A percentile compares a stretch with the other conserved stretches of the same genome.
Evolutionary conservation across 2,797 vertebrate genomes (phyloP).

Genomic region (Catharus ustulatus): DNA sequence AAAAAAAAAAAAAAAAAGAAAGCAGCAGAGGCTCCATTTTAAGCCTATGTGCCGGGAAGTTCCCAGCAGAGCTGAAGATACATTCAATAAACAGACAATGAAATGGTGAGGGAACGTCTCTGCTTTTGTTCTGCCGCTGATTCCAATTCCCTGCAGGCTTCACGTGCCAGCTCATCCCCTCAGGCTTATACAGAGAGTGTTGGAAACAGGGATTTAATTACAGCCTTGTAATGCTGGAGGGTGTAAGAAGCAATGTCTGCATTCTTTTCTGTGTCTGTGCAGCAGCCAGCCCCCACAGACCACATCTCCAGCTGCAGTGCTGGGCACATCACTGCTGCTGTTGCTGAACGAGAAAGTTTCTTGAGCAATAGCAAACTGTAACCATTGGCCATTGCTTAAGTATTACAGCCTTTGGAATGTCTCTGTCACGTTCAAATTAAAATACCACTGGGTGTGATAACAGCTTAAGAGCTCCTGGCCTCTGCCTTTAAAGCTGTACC

Average conservation of each 20-base stretch:
- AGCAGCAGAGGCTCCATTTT: background rate
- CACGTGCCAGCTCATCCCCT: background rate
- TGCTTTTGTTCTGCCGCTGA: background rate
- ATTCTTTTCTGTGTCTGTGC: background rate
- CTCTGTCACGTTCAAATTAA: background rate
- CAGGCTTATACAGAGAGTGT: background rate
- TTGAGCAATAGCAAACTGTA: background rate
- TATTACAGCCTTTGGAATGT: background rate
- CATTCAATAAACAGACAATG: background rate
- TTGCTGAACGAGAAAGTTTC: background rate
- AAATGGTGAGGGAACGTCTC: background rate
- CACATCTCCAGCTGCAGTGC: background rate
- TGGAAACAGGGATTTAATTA: slow-evolving; percentile 2
- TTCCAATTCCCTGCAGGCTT: background rate
- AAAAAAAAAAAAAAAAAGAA: background rate
- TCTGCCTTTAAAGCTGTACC: background rate
- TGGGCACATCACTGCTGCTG: background rate
- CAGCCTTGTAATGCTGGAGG: background rate
- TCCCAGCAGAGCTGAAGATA: background rate
- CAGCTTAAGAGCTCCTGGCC: background rate
- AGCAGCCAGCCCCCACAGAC: background rate
- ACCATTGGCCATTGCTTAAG: background rate
- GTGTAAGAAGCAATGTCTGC: background rate
- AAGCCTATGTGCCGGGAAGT: background rate
- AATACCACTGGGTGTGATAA: background rate